These are phyloP conservation scores for Pseudopodoces humilis DNA, from an alignment of 2,113 vertebrate genomes.

Conservation along the genomic window DNA sequence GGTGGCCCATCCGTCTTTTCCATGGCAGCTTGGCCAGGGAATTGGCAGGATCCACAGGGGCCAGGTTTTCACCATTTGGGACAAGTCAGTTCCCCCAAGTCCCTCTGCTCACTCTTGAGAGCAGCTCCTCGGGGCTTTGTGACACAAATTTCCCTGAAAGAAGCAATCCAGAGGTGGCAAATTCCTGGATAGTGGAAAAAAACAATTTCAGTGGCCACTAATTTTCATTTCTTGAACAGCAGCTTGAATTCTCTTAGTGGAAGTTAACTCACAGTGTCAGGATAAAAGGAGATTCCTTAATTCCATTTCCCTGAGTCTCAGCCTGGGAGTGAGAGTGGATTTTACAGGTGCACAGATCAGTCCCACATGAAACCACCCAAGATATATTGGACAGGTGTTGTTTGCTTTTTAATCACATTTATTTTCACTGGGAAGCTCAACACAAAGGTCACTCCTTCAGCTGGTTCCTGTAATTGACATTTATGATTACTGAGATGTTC, in stretches of 20 bases:
- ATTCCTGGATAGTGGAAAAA: not conserved
- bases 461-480: conserved; percentile 13
- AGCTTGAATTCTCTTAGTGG: not conserved
- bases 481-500: conserved; percentile 26
- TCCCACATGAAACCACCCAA: not conserved
- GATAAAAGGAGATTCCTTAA: not conserved
- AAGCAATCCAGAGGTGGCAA: not conserved
- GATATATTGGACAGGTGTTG: not conserved
- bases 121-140: not conserved
- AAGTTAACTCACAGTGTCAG: not conserved
- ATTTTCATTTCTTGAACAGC: not conserved
- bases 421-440: not conserved
- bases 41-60: not conserved
- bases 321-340: not conserved
- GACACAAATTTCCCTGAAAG: not conserved
- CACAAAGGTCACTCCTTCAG: conserved; percentile 44
- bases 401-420: not conserved
- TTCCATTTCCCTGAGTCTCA: not conserved
- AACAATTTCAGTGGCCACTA: not conserved
- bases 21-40: not conserved
- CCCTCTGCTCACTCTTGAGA: not conserved
- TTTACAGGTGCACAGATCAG: not conserved
- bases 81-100: not conserved
- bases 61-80: not conserved
- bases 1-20: not conserved